Conservation (phyloP, 1,140 invertebrate genomes). For the Coptotermes formosanus region DNA sequence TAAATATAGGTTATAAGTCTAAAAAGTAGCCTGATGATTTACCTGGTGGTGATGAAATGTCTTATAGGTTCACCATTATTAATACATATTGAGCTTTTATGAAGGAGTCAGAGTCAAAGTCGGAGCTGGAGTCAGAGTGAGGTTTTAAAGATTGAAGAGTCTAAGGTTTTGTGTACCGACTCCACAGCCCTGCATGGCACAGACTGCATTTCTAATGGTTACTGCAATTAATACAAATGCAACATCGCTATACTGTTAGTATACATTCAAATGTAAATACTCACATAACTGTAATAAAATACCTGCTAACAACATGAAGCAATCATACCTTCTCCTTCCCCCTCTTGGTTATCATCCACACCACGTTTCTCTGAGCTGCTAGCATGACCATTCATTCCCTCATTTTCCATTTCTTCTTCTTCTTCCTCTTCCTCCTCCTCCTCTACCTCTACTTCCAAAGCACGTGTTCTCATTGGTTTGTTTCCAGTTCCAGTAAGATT, state of each 20-base stretch:
- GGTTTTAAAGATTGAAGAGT: too few species aligned
- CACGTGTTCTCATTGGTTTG: neutral
- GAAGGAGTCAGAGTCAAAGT: too few species aligned
- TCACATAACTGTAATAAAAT: neutral
- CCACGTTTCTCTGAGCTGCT: slow-evolving; percentile 20
- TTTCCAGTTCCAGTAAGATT: neutral
- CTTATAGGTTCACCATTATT: too few species aligned
- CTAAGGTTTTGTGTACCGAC: too few species aligned
- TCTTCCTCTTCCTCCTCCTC: slow-evolving; percentile 37
- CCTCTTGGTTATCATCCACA: slow-evolving; percentile 34
- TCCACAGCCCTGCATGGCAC: too few species aligned
- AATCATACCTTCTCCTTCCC: slow-evolving; percentile 29
- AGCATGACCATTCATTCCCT: slow-evolving; percentile 25
- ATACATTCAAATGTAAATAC: neutral
- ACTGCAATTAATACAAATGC: neutral
- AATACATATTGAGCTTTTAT: too few species aligned
- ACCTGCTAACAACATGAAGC: neutral
- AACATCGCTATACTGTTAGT: neutral
- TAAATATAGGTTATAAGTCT: too few species aligned
- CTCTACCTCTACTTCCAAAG: slow-evolving; percentile 35
- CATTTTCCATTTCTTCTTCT: slow-evolving; percentile 7
- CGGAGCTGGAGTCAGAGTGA: too few species aligned
- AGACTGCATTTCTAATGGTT: neutral
- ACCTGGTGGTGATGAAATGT: too few species aligned
- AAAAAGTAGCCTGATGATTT: too few species aligned